Conservation (phyloP, 2,888 invertebrate genomes). For the Tryphoninae sp. region DNA sequence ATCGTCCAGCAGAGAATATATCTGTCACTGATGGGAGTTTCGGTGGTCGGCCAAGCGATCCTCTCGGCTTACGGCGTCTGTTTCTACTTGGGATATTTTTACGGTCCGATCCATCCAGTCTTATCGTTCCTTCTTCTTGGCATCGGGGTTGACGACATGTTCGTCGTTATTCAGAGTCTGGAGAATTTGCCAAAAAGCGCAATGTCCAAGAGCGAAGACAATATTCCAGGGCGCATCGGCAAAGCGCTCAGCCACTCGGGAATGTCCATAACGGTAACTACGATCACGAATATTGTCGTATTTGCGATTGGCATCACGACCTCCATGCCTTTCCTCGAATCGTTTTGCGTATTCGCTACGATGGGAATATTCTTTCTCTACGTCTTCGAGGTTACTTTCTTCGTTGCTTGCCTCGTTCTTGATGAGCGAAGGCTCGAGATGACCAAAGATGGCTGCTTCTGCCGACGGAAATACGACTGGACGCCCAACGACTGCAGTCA, state of each 20-base stretch:
- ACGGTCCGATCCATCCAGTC: slow-evolving; percentile 80
- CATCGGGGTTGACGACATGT: slow-evolving; percentile 81
- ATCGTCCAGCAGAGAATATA: slow-evolving; percentile 78
- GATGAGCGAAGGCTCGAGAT: slow-evolving; percentile 80
- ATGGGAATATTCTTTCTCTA: slow-evolving; percentile 81
- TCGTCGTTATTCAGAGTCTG: slow-evolving; percentile 80
- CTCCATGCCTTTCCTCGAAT: slow-evolving; percentile 82
- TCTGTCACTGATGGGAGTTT: slow-evolving; percentile 77
- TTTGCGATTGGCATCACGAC: slow-evolving; percentile 82
- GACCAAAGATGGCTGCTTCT: slow-evolving; percentile 77
- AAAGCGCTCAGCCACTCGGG: slow-evolving; percentile 81
- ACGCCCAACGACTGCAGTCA: slow-evolving; percentile 80
- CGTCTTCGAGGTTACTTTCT: slow-evolving; percentile 81
- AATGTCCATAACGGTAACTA: slow-evolving; percentile 82
- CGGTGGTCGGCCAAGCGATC: slow-evolving; percentile 79
- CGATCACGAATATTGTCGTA: slow-evolving; percentile 82
- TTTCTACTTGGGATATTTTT: slow-evolving; percentile 78
- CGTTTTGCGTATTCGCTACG: slow-evolving; percentile 82
- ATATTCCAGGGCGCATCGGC: slow-evolving; percentile 77
- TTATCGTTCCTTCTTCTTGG: slow-evolving; percentile 80
- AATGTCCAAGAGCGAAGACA: slow-evolving; percentile 32
- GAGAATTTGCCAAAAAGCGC: slow-evolving; percentile 71
- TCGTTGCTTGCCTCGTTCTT: slow-evolving; percentile 81
- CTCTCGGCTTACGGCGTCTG: slow-evolving; percentile 79
- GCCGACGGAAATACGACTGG: slow-evolving; percentile 75